phyloP scores from a whole-genome alignment of 2,888 invertebrate species.

The Scelioninae gen. 2 region DNA sequence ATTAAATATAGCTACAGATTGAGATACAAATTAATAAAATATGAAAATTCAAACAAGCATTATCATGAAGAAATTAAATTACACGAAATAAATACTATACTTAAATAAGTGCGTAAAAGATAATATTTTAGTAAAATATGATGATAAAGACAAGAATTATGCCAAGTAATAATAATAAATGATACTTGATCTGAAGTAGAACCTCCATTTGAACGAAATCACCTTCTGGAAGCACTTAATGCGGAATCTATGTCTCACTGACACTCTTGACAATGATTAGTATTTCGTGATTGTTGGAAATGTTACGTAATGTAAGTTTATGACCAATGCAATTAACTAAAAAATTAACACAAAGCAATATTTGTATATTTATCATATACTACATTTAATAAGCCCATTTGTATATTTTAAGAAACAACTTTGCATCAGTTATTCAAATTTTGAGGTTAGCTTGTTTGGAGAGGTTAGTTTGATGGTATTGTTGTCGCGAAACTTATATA shows the following conservation, averaged over 20 bases:
- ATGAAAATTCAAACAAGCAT: too few species aligned
- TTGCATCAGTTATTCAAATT: constrained; percentile 59
- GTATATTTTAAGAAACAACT: constrained; percentile 26
- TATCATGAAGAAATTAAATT: too few species aligned
- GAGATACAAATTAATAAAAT: too few species aligned
- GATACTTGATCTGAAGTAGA: neutral
- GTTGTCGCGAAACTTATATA: neutral
- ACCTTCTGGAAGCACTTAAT: constrained; percentile 11
- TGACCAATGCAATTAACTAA: neutral
- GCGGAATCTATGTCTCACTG: constrained; percentile 17
- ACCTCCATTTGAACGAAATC: constrained; percentile 1
- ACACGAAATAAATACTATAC: too few species aligned
- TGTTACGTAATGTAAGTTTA: constrained; percentile 38
- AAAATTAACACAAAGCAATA: constrained; percentile 1
- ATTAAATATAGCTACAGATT: too few species aligned
- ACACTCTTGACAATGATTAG: constrained; percentile 40
- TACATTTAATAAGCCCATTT: constrained; percentile 11
- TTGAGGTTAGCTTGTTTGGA: constrained; percentile 73
- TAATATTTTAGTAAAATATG: too few species aligned
- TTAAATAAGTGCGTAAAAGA: too few species aligned
- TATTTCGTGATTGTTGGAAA: constrained; percentile 16
- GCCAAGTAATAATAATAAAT: neutral
- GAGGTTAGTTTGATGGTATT: constrained; percentile 66
- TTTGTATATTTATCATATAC: neutral
- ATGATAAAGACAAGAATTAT: neutral